A percentile compares a stretch with the other conserved stretches of the same genome.
These are phyloP conservation scores for Cacoxenus indagator DNA, from an alignment of 2,888 invertebrate genomes.

Conservation along the genomic window DNA sequence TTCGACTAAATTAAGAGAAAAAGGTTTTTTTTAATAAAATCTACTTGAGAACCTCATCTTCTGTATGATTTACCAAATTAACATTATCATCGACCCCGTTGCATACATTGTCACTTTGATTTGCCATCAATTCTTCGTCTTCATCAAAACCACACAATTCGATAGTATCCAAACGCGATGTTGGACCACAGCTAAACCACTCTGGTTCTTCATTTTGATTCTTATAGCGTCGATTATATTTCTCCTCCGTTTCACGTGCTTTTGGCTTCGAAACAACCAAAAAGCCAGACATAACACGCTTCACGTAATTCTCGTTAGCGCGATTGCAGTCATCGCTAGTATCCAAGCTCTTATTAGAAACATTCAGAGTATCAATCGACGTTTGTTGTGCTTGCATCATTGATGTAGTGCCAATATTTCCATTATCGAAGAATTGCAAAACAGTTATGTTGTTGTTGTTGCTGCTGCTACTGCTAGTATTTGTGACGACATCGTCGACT, in stretches of 20 bases:
- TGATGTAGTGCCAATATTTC: constrained; percentile 35
- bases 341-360: constrained; percentile 39
- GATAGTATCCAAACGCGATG: constrained; percentile 67
- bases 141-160: constrained; percentile 68
- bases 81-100: constrained; percentile 38
- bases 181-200: constrained; percentile 69
- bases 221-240: constrained; percentile 55
- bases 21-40: no score
- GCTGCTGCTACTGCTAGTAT: constrained; percentile 28
- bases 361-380: background rate
- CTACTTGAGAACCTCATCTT: no score
- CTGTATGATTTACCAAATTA: constrained; percentile 53
- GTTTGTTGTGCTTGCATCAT: background rate
- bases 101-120: constrained; percentile 21
- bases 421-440: constrained; percentile 53
- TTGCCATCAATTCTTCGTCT: constrained; percentile 51
- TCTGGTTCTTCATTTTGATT: constrained; percentile 67
- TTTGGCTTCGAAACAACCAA: constrained; percentile 64
- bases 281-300: constrained; percentile 63
- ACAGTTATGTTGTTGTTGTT: constrained; percentile 39
- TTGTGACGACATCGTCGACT: constrained; percentile 33
- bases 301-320: constrained; percentile 65
- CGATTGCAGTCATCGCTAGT: background rate
- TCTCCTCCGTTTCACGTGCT: constrained; percentile 60
- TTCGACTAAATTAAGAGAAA: no score